Conservation (phyloP, 2,797 vertebrate species). For the Sebastes cheni region DNA sequence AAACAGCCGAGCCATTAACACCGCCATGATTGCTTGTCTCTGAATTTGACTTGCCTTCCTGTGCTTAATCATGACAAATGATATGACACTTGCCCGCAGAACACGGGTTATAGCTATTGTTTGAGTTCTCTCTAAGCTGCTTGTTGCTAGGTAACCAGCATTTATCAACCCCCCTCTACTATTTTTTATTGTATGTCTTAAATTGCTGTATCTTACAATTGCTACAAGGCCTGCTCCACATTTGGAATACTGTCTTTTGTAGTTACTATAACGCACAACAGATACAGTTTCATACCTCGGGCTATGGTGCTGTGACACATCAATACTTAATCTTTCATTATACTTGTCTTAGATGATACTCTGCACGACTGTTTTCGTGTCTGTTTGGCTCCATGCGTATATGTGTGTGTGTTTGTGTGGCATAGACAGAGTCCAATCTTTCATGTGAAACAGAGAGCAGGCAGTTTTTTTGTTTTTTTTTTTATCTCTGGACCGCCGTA, state of each 20-base stretch:
- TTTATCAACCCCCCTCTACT: slow-evolving; percentile 59
- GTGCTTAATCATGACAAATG: slow-evolving; percentile 76
- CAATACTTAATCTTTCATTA: slow-evolving; percentile 68
- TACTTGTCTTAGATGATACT: slow-evolving; percentile 54
- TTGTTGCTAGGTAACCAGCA: slow-evolving; percentile 79
- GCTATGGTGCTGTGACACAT: slow-evolving; percentile 68
- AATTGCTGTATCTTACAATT: slow-evolving; percentile 40
- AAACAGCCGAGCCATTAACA: slow-evolving; percentile 56
- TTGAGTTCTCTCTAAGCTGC: slow-evolving; percentile 61
- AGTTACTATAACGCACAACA: slow-evolving; percentile 59
- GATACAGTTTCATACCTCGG: slow-evolving; percentile 54
- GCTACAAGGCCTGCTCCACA: slow-evolving; percentile 52
- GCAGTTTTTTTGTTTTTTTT: not conserved
- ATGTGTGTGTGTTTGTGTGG: not conserved
- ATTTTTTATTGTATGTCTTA: slow-evolving; percentile 54
- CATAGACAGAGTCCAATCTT: slow-evolving; percentile 27
- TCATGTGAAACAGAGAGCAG: slow-evolving; percentile 46
- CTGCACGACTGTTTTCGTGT: slow-evolving; percentile 45
- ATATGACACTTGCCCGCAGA: slow-evolving; percentile 66
- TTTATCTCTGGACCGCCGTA: slow-evolving; percentile 42
- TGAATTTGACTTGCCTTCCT: slow-evolving; percentile 61
- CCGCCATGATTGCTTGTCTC: slow-evolving; percentile 59
- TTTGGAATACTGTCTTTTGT: slow-evolving; percentile 57
- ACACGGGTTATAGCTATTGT: slow-evolving; percentile 59
- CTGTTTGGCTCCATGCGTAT: slow-evolving; percentile 42